A percentile compares a stretch with the other conserved stretches of the same genome.
Conservation (phyloP, 2,888 invertebrate genomes). For the Caenorhabditis sp. region DNA sequence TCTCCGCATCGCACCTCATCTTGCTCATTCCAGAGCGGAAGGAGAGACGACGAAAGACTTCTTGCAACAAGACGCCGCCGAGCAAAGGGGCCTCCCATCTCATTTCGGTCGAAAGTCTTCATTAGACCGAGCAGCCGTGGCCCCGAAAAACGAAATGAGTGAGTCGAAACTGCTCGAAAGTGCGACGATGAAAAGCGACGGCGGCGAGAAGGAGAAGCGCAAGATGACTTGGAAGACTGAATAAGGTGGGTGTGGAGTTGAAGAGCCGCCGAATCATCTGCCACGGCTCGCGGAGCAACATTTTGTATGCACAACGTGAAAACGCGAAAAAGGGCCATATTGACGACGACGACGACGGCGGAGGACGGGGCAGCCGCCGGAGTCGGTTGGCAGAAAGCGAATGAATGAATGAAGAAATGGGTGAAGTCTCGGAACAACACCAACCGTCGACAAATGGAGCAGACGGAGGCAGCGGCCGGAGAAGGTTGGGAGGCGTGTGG, state of each 20-base stretch:
- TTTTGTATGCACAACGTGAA: slow-evolving; percentile 44
- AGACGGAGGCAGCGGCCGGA: no score
- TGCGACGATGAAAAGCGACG: slow-evolving; percentile 30
- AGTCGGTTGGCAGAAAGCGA: not conserved
- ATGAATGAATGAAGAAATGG: slow-evolving; percentile 12
- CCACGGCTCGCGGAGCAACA: slow-evolving; percentile 26
- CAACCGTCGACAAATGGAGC: no score
- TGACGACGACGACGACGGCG: slow-evolving; percentile 7
- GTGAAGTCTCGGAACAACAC: no score
- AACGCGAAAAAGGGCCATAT: not conserved
- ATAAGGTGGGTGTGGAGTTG: slow-evolving; percentile 2
- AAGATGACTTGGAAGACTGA: slow-evolving; percentile 2
- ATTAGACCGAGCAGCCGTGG: slow-evolving; percentile 14
- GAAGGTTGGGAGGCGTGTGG: no score
- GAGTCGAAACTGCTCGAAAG: slow-evolving; percentile 3
- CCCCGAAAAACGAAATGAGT: slow-evolving; percentile 21
- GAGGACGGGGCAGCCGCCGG: not conserved
- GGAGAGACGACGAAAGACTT: slow-evolving; percentile 14
- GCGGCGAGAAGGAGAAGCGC: not conserved
- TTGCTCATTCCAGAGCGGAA: slow-evolving; percentile 31
- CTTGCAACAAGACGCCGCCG: slow-evolving; percentile 15
- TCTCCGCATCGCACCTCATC: slow-evolving; percentile 32
- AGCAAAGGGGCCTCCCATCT: not conserved
- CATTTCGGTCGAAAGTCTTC: slow-evolving; percentile 30
- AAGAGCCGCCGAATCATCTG: slow-evolving; percentile 4